phyloP scores from a whole-genome alignment of 2,113 vertebrate genomes.

The Chitala chitala region DNA sequence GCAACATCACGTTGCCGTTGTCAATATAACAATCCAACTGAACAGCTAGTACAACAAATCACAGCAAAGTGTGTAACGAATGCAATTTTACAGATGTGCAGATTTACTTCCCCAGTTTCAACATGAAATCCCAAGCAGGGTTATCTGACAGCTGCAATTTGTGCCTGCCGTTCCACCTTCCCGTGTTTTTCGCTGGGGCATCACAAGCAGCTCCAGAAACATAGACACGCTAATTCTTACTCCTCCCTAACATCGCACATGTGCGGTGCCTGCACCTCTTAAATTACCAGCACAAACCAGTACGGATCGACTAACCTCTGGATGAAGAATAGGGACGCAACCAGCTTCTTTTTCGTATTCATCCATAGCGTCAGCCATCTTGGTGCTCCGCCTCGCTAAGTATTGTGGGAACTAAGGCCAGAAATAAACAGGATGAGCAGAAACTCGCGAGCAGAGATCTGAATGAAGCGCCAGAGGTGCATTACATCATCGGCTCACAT shows the following conservation, averaged over 20 bases:
- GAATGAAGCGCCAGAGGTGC: not conserved
- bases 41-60: too few relatives aligned
- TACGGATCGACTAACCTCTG: constrained; percentile 69
- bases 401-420: constrained; percentile 72
- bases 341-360: constrained; percentile 90
- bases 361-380: constrained; percentile 92
- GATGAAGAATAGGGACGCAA: constrained; percentile 89
- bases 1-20: too few relatives aligned
- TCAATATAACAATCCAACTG: too few relatives aligned
- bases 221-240: not conserved
- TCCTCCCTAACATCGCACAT: not conserved
- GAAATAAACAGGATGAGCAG: not conserved
- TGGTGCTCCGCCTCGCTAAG: constrained; percentile 75
- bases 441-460: not conserved
- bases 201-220: not conserved
- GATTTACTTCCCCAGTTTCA: not conserved
- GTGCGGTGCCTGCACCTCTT: constrained; percentile 28
- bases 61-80: not conserved
- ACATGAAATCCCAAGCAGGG: constrained; percentile 20
- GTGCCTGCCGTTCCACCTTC: constrained; percentile 21
- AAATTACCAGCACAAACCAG: not conserved
- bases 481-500: not conserved
- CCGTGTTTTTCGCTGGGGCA: not conserved
- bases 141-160: constrained; percentile 28
- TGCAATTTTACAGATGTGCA: not conserved